These are phyloP conservation scores for Orchestia grillus DNA, from an alignment of 1,140 invertebrate genomes.

Conservation along the genomic window DNA sequence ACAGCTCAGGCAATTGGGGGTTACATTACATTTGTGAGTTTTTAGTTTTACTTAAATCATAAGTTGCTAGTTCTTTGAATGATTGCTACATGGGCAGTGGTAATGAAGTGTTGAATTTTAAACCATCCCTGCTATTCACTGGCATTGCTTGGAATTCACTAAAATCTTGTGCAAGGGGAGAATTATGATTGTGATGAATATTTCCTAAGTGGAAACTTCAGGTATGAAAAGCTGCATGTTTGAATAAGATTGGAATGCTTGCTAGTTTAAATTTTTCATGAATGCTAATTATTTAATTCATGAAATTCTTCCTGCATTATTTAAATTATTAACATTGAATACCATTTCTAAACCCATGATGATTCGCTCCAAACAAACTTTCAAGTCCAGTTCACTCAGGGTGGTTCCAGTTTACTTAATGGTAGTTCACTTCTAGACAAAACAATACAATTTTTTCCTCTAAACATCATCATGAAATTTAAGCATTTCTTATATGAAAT, in stretches of 20 bases:
- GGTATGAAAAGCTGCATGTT: background rate
- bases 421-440: no score
- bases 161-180: background rate
- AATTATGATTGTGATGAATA: background rate
- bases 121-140: background rate
- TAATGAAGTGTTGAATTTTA: background rate
- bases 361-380: no score
- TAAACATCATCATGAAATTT: no score
- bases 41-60: background rate
- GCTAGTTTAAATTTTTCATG: background rate
- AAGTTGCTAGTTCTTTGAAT: background rate
- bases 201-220: background rate
- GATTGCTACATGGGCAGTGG: background rate
- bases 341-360: no score
- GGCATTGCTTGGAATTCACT: background rate
- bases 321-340: no score
- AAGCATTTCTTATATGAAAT: no score
- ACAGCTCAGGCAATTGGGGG: constrained; percentile 94
- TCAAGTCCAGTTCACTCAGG: no score
- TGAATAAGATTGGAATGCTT: background rate
- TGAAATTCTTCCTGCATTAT: no score
- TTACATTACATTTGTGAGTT: constrained; percentile 95
- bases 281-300: background rate
- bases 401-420: no score
- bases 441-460: no score